Evolutionary conservation across 2,797 vertebrate genomes (phyloP), one percentile per base, ranked within the genome.

Genomic region (Jordanella pulchra): DNA sequence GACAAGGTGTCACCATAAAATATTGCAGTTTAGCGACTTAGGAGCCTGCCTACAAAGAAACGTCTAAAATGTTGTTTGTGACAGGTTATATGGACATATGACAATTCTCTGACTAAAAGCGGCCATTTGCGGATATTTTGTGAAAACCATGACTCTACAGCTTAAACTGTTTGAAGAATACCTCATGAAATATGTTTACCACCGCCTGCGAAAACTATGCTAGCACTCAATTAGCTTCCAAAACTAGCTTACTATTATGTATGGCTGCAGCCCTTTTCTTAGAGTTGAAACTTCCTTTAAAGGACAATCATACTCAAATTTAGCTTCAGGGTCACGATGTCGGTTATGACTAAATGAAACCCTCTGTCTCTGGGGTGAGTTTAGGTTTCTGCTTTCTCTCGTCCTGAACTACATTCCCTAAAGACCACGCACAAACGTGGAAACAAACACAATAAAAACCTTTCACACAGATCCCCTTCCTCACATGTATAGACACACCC

Each of bases 401-500:
- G 53, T 79, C 75, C 82, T 79, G 73, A 86, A 76, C 79, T 82
- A 82, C 81, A 47, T 65, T 68, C 78, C 72, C 80, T 21, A 6
- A 53, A 75, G 78, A 82, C 63, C 53, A 60, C n/a, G 70, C 65
- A 65, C 61, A 75, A 39, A 72, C 69, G 48, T 18, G 42, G 28
- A 78, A 67, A 60, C 68, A 44, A 9, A 58, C 65, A 27, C 51
- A 56, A 23, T 50, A 5, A 39, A 4, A 67, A 39, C 60, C 72
- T 75, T 27, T 35, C 60, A 74, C 51, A 72, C 75, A 65, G 53
- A 3, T 67, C 63, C 74, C 76, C 9, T 39, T 47, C 72, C 81
- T 89, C 83, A 86, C 79, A 86, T 90, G 87, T 93, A 93, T 87
- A 93, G 85, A 87, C 56, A 17, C 58, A 90, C 89, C 81, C 83